Evolutionary conservation across 1,140 invertebrate species (phyloP).

Genomic region (Drosophila watanabei): DNA sequence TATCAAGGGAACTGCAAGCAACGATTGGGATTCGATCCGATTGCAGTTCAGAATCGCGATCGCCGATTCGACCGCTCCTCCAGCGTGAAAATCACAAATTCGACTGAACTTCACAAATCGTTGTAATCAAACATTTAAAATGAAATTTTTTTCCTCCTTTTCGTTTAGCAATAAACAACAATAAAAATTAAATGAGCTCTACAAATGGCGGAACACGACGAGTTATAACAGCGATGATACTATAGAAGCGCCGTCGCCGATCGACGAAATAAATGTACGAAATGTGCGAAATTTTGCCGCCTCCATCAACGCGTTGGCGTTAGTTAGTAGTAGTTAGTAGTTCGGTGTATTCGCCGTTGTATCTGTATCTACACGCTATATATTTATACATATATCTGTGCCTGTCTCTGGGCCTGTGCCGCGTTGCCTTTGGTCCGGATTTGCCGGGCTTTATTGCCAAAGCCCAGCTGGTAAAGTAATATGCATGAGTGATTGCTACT

Average conservation of each 20-base stretch:
- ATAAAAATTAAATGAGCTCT: slow-evolving; percentile 81
- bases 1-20: slow-evolving; percentile 27
- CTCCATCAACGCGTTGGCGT: slow-evolving; percentile 44
- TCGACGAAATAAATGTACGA: slow-evolving; percentile 37
- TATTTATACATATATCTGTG: not conserved
- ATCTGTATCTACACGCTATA: slow-evolving; percentile 8
- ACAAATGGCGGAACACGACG: slow-evolving; percentile 80
- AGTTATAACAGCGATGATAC: slow-evolving; percentile 30
- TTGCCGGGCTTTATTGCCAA: slow-evolving; percentile 45
- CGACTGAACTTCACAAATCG: slow-evolving; percentile 83
- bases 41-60: slow-evolving; percentile 67
- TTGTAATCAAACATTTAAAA: slow-evolving; percentile 85
- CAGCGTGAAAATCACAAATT: slow-evolving; percentile 82
- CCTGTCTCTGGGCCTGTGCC: slow-evolving; percentile 6
- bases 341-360: slow-evolving; percentile 18
- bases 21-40: slow-evolving; percentile 53
- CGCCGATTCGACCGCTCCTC: slow-evolving; percentile 51
- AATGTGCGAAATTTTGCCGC: slow-evolving; percentile 78
- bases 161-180: slow-evolving; percentile 82
- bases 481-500: slow-evolving; percentile 31
- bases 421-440: slow-evolving; percentile 11
- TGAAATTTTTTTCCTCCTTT: slow-evolving; percentile 44
- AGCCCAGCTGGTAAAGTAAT: slow-evolving; percentile 51
- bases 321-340: slow-evolving; percentile 46
- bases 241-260: slow-evolving; percentile 42